phyloP scores from a whole-genome alignment of 2,797 vertebrate species.

The Cichlasoma orientale region DNA sequence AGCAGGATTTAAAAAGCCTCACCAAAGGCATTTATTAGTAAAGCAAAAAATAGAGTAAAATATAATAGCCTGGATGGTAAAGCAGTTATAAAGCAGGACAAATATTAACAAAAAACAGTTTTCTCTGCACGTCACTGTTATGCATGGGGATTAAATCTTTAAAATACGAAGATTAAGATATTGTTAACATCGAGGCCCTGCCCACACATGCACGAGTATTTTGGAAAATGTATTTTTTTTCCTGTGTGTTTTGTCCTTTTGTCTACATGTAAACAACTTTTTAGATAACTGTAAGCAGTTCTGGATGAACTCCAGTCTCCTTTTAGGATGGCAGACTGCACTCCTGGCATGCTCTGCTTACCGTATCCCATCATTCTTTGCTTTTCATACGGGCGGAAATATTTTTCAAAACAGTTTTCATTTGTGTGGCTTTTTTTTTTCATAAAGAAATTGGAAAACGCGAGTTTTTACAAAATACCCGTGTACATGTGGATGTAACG shows the following conservation, averaged over 20 bases:
- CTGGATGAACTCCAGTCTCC: neutral
- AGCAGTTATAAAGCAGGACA: neutral
- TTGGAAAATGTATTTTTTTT: neutral
- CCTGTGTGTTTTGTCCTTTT: neutral
- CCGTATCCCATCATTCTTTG: too few species aligned
- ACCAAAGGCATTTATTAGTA: neutral
- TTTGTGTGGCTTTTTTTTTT: neutral
- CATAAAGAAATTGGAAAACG: rapidly evolving
- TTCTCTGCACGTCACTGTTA: neutral
- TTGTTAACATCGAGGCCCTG: neutral
- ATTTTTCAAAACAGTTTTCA: too few species aligned
- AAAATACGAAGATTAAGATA: neutral
- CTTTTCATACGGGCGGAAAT: too few species aligned
- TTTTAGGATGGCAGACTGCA: too few species aligned
- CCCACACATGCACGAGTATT: rapidly evolving
- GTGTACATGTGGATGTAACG: neutral
- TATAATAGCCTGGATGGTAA: neutral
- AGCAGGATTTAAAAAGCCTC: neutral
- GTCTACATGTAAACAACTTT: neutral
- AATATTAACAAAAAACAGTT: neutral
- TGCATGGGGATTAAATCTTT: neutral
- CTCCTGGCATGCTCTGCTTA: neutral
- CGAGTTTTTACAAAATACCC: rapidly evolving
- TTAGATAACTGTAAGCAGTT: too few species aligned
- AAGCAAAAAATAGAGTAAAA: neutral